These are phyloP conservation scores for Lumbricus terrestris DNA, from an alignment of 2,888 invertebrate species.

Conservation along the genomic window DNA sequence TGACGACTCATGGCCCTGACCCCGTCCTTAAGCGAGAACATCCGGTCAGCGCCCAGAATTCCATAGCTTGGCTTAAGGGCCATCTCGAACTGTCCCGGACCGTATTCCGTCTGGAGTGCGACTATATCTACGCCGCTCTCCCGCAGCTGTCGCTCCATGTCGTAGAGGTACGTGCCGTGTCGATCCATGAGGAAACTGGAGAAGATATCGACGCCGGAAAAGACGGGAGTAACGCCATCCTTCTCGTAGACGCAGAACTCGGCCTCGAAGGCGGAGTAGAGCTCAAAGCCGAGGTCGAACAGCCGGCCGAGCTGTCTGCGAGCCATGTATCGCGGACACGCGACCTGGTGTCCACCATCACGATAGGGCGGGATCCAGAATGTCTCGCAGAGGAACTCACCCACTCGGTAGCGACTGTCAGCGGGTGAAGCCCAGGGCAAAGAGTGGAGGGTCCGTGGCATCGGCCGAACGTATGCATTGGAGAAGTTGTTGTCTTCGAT, in stretches of 20 bases:
- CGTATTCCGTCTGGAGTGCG: constrained; percentile 27
- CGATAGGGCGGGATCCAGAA: constrained; percentile 14
- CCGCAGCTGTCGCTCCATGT: constrained; percentile 17
- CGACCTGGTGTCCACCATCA: constrained; percentile 15
- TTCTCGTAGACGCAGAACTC: constrained; percentile 28
- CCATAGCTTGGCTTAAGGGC: constrained; percentile 25
- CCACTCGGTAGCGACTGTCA: constrained; percentile 15
- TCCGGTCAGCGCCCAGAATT: constrained; percentile 24
- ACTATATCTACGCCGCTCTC: constrained; percentile 27
- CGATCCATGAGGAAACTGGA: constrained; percentile 3
- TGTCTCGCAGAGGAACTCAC: constrained; percentile 29
- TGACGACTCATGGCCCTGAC: constrained; percentile 32
- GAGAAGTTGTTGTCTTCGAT: not conserved
- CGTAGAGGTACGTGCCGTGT: constrained; percentile 23
- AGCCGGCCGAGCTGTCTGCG: constrained; percentile 31
- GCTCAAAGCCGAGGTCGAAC: constrained; percentile 24
- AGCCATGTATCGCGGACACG: constrained; percentile 31
- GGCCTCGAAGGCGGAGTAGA: constrained; percentile 31
- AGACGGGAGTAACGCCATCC: constrained; percentile 26
- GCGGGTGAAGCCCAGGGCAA: constrained; percentile 30
- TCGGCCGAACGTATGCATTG: not conserved
- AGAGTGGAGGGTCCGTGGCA: constrained; percentile 8
- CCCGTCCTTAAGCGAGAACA: constrained; percentile 26
- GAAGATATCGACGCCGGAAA: constrained; percentile 19
- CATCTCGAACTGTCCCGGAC: constrained; percentile 35